Evolutionary conservation across 2,888 invertebrate genomes (phyloP).

Genomic region (Barypeithes pellucidus): DNA sequence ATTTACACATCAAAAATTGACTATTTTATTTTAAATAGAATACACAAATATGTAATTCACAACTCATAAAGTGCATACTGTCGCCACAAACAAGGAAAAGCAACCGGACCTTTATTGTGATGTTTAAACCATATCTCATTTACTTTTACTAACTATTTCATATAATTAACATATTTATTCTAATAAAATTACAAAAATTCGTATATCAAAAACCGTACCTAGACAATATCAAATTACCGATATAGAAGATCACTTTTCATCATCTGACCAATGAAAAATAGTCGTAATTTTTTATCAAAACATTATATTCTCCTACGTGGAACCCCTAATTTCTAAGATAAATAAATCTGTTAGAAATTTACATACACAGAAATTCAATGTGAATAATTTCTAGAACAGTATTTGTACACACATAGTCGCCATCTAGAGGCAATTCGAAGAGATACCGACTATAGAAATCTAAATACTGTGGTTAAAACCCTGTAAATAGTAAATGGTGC

Average conservation of each 20-base stretch:
- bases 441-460: background rate
- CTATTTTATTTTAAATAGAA: too few species aligned
- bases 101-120: too few species aligned
- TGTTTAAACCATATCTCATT: too few species aligned
- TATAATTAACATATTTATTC: background rate
- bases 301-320: background rate
- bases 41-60: too few species aligned
- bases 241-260: background rate
- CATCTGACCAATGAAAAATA: background rate
- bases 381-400: background rate
- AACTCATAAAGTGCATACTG: too few species aligned
- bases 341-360: background rate
- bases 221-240: background rate
- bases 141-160: too few species aligned
- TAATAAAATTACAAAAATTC: background rate
- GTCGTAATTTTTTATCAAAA: background rate
- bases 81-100: too few species aligned
- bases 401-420: background rate
- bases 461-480: background rate
- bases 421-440: background rate
- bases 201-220: background rate
- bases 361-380: background rate
- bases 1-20: background rate
- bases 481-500: too few species aligned
- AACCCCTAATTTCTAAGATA: background rate